Evolutionary conservation across 2,888 invertebrate genomes (phyloP), one percentile per base, ranked within the genome.

Genomic region (Synergus gifuensis): DNA sequence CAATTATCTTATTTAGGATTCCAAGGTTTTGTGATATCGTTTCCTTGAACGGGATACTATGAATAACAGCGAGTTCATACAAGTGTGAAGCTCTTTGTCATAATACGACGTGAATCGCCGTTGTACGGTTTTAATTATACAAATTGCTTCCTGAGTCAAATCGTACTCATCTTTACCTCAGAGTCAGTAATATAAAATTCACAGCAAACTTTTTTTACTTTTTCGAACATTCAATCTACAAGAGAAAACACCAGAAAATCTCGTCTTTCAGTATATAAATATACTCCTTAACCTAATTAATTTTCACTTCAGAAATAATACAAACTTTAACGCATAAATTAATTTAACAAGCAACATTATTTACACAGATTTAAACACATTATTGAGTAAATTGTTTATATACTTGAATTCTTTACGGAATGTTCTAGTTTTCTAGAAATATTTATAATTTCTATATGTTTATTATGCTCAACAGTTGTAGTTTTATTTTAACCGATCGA

Each of bases 81-180:
- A 81, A 81, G 62, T 60, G 76, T 60, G 60, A 64, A 73, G 54
- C 58, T 60, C 76, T 81, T 81, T 81, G 79, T 77, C 60, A 60
- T 76, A 79, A 76, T 66, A 58, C 58, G 76, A 76, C 76, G 66
- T 64, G 79, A 79, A 78, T 78, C 78, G 81, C n/a, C 76, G 76
- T 64, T 76, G 28, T 76, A 42, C 60, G 79, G 60, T 81, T 81
- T 81, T 76, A 81, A 81, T 81, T 81, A 81, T 66, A 79, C 78
- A 76, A 81, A 81, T 79, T 79, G 76, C 81, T 76, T 69, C 63
- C 77, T 77, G 77, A 62, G 77, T 49, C 49, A 69, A 49, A 69
- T 69, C 36, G 49, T 69, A 46, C 49, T 69, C 28, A 49, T 69
- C 49, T 69, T 69, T 69, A 46, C 42, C 44, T 67, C 67, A 12